phyloP scores from a whole-genome alignment of 2,113 vertebrate genomes.

The Apus apus region DNA sequence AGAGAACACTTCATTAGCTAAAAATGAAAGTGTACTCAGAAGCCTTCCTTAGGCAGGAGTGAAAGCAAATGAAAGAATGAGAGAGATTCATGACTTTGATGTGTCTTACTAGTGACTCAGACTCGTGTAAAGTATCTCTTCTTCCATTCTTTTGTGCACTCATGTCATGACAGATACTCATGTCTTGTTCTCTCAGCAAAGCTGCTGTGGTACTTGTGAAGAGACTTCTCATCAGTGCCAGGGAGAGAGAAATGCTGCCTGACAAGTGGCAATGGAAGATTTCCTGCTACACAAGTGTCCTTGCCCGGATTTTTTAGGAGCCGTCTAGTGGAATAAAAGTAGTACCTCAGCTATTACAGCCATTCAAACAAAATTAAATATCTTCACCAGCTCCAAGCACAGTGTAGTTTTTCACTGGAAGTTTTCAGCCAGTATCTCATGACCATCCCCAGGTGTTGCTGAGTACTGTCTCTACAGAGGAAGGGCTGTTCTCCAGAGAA shows the following conservation, averaged over 20 bases:
- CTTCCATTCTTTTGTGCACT: neutral
- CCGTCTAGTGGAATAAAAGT: neutral
- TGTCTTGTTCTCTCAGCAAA: conserved; percentile 14
- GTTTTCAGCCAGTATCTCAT: neutral
- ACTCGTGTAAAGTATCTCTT: neutral
- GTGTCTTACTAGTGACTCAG: neutral
- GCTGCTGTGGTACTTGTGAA: conserved; percentile 9
- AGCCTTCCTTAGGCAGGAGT: neutral
- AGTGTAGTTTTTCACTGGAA: neutral
- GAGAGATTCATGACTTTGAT: neutral
- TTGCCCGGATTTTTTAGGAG: neutral
- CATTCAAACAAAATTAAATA: conserved; percentile 8
- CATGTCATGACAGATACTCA: neutral
- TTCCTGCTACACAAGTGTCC: neutral
- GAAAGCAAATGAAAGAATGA: neutral
- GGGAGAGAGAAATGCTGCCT: neutral
- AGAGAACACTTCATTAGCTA: neutral
- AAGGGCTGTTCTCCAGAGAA: neutral
- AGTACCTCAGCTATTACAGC: neutral
- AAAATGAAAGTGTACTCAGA: neutral
- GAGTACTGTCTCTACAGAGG: neutral
- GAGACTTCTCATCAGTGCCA: conserved; percentile 43
- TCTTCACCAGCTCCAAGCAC: neutral
- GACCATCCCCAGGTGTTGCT: neutral
- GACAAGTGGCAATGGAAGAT: neutral